Base-by-base conservation (phyloP, 2,113 vertebrate genomes). In the Lathamus discolor region DNA sequence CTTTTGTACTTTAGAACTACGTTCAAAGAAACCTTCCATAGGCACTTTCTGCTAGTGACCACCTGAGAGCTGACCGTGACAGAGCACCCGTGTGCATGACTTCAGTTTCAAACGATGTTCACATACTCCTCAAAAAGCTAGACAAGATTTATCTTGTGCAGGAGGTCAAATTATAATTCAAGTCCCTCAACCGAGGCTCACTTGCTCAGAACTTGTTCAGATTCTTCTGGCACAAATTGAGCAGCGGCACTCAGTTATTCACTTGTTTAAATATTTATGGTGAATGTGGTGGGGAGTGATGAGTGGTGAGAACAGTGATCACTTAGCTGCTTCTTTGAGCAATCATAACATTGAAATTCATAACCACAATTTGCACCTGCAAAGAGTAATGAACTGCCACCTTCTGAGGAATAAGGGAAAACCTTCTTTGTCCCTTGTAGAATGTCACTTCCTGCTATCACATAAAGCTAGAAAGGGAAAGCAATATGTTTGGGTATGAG, bases 21-120 rank as follows among this genome's bases (percentile, higher is more conserved):
- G 1, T 74, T 46, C 0, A 11, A 62, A 49, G 43, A 70, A 86
- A 78, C 7, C 7, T 57, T 79, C 73, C 0, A 0, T 3, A 35
- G 66, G 18, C 6, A 22, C 6, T 69, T 93, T 62, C 69, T 77
- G 59, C 17, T 23, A 51, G 63, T 9, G 22, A 22, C 33, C 37
- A 80, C 2, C 17, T 39, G 39, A 61, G 16, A 84, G 11, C 20
- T 90, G 22, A 27, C 31, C 33, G 43, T 28, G 55, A 37, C 8
- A 54, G 63, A 80, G 12, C 28, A 74, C 13, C 25, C 14, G 5
- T 20, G 14, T 33, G 29, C 43, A 31, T 6, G 7, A 17, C 51
- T 78, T 29, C 19, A 73, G 52, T 67, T 95, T 90, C 57, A 76
- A 17, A 23, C 48, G 9, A 29, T 68, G 46, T 33, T 75, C 55